Evolutionary conservation across 64 coral and sea anemone species (phyloP), one percentile per base, ranked within the genome.

Genomic region (Trachythela sp.): DNA sequence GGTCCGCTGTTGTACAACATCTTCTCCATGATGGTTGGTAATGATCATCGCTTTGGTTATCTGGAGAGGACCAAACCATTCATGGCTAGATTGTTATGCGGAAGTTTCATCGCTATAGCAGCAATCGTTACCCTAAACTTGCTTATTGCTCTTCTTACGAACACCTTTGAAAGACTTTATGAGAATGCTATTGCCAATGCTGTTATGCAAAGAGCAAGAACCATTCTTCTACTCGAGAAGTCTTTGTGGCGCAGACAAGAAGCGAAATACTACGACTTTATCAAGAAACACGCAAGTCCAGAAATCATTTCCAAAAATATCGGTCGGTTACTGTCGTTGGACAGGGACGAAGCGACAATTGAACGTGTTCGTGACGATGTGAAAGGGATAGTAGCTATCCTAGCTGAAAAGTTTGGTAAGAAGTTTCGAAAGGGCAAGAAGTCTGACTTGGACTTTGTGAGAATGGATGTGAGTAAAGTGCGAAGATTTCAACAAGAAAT

Each of bases 91-190:
- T 77, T 77, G 71, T 39, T 77, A 39, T 34, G 13, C 4, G 71
- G 7, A 77, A 38, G 30, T 35, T 77, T 77, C 29, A 77, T 38
- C 7, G 71, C 30, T 3, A 9, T 77, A 3, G 71, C 2, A 32
- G 71, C 71, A 13, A 77, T 77, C 29, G 71, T 77, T 32, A 77
- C 36, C 2, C 13, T 77, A 2, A 77, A 77, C 26, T 38, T 77
- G 29, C 36, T 77, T 15, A 77, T 77, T 26, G 71, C 71, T 5
- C 71, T 77, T 35, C 71, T 77, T 36, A 35, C 71, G 17, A 77
- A 77, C 71, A 77, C 71, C 32, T 77, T 77, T 38, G n/a, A 77
- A 77, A 27, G 71, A 77, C 71, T 77, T 38, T 77, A 77, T 38
- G 71, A 77, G 32, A 77, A 77, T 26, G 71, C 71, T 18, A 13